Evolutionary conservation across 2,113 vertebrate genomes (phyloP).

Genomic region (Muntiacus muntjak): DNA sequence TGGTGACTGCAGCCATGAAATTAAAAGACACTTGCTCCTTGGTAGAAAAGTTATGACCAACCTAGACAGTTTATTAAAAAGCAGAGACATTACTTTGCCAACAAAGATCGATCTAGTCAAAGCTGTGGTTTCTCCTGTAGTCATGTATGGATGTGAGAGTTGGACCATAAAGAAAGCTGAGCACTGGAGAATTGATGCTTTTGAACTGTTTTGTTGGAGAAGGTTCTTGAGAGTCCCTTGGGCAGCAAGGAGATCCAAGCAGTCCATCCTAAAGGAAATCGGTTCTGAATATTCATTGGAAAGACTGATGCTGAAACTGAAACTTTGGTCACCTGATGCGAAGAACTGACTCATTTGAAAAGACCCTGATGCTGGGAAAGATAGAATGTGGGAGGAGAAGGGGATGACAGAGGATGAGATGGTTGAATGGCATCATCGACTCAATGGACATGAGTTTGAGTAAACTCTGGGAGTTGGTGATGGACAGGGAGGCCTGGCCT

Average conservation of each 20-base stretch:
- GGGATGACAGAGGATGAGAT: neutral
- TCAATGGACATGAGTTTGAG: neutral
- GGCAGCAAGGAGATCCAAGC: neutral
- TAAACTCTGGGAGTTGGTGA: neutral
- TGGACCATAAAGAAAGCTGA: neutral
- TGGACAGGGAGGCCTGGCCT: neutral
- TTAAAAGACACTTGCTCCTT: neutral
- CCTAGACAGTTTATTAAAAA: neutral
- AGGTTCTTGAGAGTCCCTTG: neutral
- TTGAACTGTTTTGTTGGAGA: neutral
- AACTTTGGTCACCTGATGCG: neutral
- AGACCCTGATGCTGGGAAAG: neutral
- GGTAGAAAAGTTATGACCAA: neutral
- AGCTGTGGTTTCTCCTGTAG: neutral
- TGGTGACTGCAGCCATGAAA: neutral
- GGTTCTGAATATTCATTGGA: neutral
- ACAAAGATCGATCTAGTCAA: neutral
- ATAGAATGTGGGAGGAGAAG: neutral
- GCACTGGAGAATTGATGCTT: neutral
- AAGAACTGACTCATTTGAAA: neutral
- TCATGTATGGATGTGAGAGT: neutral
- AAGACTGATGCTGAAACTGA: neutral
- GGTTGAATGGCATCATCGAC: neutral
- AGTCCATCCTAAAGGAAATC: neutral
- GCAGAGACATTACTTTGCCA: neutral